A percentile compares a stretch with the other conserved stretches of the same genome.
Conservation (phyloP, 2,797 vertebrate genomes). For the Agapornis canus region DNA sequence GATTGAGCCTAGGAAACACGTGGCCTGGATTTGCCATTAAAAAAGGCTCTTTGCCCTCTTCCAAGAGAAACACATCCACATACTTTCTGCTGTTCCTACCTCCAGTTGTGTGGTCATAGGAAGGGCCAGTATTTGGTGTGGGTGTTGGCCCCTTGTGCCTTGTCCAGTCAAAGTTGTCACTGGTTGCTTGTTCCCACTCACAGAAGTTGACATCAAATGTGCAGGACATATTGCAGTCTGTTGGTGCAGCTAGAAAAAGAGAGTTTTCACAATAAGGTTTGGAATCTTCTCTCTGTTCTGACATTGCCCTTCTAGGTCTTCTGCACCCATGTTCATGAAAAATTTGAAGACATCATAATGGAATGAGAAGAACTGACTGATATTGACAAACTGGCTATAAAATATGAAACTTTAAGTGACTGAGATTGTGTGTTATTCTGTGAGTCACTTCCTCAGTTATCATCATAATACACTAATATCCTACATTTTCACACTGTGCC, state of each 20-base stretch:
- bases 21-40: background rate
- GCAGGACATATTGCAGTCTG: slow-evolving; percentile 75
- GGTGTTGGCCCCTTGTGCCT: slow-evolving; percentile 78
- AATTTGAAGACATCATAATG: background rate
- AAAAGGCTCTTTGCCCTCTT: background rate
- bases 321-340: background rate
- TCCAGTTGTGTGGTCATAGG: slow-evolving; percentile 82
- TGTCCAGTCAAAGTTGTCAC: slow-evolving; percentile 68
- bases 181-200: slow-evolving; percentile 80
- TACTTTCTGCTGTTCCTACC: background rate
- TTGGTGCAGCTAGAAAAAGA: slow-evolving; percentile 60
- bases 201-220: slow-evolving; percentile 82
- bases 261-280: background rate
- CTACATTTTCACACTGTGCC: background rate
- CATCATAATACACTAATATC: background rate
- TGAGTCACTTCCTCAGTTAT: background rate
- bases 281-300: background rate
- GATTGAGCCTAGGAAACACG: background rate
- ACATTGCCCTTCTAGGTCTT: background rate
- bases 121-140: slow-evolving; percentile 76
- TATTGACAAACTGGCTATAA: background rate
- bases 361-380: background rate
- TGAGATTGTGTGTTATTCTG: background rate
- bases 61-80: background rate
- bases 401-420: background rate